These are phyloP conservation scores for Sphyrna mokarran DNA, from an alignment of 2,113 vertebrate species.

Conservation along the genomic window DNA sequence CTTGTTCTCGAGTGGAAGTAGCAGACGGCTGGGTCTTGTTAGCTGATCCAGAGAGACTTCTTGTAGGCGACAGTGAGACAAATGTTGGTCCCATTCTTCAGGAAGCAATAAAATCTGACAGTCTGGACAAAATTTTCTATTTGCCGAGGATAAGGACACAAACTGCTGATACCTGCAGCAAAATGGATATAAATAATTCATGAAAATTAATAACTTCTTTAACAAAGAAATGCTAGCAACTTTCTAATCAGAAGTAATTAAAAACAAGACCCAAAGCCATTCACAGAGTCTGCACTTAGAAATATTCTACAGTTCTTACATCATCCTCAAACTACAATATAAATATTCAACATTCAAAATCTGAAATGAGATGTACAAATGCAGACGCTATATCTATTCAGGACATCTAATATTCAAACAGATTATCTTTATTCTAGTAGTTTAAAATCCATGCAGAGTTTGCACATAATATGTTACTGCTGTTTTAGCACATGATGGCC, in stretches of 20 bases:
- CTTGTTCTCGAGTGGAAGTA: slow-evolving; percentile 80
- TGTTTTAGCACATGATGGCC: neutral
- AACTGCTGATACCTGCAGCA: slow-evolving; percentile 69
- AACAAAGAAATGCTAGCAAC: neutral
- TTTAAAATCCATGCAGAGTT: neutral
- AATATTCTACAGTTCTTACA: neutral
- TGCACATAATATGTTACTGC: neutral
- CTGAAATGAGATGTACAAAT: neutral
- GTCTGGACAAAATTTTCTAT: slow-evolving; percentile 75
- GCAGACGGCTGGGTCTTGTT: slow-evolving; percentile 69
- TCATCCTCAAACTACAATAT: neutral
- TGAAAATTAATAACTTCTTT: neutral
- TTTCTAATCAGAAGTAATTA: neutral
- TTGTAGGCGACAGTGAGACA: slow-evolving; percentile 51
- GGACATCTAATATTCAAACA: neutral
- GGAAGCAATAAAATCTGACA: slow-evolving; percentile 76
- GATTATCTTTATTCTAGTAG: neutral
- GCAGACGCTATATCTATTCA: neutral
- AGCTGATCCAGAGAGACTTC: slow-evolving; percentile 60
- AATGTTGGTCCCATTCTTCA: slow-evolving; percentile 57
- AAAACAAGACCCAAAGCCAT: neutral
- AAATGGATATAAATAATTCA: slow-evolving; percentile 13
- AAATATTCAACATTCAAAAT: neutral
- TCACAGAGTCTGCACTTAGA: neutral
- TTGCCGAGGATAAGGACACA: slow-evolving; percentile 53